Percentiles rank a stretch among this genome's conserved stretches.
Conservation (phyloP, 2,797 vertebrate species). For the Pseudocheirus occidentalis region DNA sequence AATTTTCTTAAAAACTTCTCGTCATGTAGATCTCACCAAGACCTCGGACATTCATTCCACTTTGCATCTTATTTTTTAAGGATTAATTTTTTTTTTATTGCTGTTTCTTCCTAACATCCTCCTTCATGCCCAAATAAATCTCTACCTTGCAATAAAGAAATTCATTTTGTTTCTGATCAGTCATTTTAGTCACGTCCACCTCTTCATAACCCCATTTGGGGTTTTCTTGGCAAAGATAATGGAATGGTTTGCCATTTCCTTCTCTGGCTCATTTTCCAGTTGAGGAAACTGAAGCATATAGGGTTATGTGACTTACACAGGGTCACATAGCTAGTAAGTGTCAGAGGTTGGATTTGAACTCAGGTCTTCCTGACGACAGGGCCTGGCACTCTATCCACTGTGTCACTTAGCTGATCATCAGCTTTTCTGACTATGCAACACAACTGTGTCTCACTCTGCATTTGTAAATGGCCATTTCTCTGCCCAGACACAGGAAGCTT, state of each 20-base stretch:
- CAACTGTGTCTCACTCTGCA: not conserved
- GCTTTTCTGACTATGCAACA: not conserved
- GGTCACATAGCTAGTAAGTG: not conserved
- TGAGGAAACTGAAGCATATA: not conserved
- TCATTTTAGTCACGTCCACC: not conserved
- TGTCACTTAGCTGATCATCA: not conserved
- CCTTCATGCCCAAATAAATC: not conserved
- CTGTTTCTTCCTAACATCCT: not conserved
- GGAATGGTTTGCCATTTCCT: not conserved
- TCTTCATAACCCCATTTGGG: not conserved
- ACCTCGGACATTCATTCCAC: not conserved
- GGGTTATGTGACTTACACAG: not conserved
- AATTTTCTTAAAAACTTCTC: not conserved
- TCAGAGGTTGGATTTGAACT: not conserved
- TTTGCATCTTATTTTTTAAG: not conserved
- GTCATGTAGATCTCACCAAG: not conserved
- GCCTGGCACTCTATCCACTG: not conserved
- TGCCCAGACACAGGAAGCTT: not conserved
- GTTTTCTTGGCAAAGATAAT: not conserved
- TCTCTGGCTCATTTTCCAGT: not conserved
- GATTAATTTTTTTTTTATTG: not conserved
- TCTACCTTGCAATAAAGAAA: not conserved
- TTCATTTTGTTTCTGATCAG: not conserved
- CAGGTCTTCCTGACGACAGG: not conserved
- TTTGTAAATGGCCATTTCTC: not conserved